Conservation (phyloP, 2,797 vertebrate genomes). For the Tachyglossus aculeatus region DNA sequence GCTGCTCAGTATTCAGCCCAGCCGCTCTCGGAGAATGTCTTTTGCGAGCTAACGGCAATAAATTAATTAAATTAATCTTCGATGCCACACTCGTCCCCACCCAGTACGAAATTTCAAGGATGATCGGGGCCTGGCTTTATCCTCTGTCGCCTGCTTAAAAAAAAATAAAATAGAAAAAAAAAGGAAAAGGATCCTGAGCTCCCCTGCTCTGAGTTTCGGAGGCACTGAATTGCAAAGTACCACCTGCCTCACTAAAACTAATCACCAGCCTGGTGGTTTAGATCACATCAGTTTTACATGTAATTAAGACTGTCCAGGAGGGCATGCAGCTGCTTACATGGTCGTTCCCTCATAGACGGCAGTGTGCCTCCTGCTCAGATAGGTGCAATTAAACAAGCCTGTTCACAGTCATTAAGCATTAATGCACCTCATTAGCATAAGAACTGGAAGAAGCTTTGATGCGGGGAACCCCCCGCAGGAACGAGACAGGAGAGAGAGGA, state of each 20-base stretch:
- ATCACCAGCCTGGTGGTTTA: constrained; percentile 70
- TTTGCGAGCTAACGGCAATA: constrained; percentile 66
- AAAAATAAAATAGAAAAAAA: too few relatives aligned
- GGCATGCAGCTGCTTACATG: constrained; percentile 71
- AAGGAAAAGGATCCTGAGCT: constrained; percentile 58
- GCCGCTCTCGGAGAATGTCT: constrained; percentile 57
- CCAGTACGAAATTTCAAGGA: constrained; percentile 55
- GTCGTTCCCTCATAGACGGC: constrained; percentile 69
- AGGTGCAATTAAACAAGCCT: constrained; percentile 74
- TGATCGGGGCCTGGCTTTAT: constrained; percentile 52
- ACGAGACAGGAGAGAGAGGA: constrained; percentile 54
- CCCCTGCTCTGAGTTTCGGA: constrained; percentile 60
- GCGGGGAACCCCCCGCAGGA: constrained; percentile 61
- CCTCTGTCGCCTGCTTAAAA: constrained; percentile 52
- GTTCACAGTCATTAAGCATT: constrained; percentile 75
- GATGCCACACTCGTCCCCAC: constrained; percentile 57
- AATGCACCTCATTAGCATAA: constrained; percentile 77
- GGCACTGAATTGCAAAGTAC: constrained; percentile 65
- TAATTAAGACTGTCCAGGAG: constrained; percentile 73
- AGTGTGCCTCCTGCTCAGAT: constrained; percentile 72
- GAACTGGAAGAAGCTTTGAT: constrained; percentile 71
- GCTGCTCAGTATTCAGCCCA: constrained; percentile 72
- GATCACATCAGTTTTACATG: constrained; percentile 75
- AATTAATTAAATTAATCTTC: constrained; percentile 72
- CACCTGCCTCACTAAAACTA: constrained; percentile 66